phyloP scores from a whole-genome alignment of 1,140 invertebrate genomes.

The Drosophila lacteicornis region DNA sequence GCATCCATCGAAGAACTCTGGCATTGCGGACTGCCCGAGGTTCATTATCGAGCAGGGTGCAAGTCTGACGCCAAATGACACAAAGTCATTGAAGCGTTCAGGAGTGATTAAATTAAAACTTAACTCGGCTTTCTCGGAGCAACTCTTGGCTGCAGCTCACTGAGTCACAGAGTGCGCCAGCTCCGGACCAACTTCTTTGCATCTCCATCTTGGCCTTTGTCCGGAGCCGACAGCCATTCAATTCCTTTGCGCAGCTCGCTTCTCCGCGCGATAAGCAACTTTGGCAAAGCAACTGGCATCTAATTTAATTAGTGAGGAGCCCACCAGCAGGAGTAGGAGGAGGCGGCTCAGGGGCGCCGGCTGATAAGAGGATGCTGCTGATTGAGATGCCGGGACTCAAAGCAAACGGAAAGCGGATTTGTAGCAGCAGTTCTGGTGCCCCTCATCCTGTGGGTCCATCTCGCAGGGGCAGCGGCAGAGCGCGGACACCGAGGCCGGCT shows the following conservation, averaged over 20 bases:
- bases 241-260: constrained; percentile 27
- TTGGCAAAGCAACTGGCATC: constrained; percentile 61
- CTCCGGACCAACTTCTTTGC: constrained; percentile 49
- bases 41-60: constrained; percentile 36
- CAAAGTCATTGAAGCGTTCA: constrained; percentile 60
- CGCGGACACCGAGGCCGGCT: constrained; percentile 30
- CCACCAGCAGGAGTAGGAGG: not conserved
- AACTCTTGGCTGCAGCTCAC: constrained; percentile 32
- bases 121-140: constrained; percentile 38
- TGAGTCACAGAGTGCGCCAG: constrained; percentile 8
- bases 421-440: constrained; percentile 42
- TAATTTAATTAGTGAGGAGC: constrained; percentile 70
- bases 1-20: constrained; percentile 8
- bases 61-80: constrained; percentile 54
- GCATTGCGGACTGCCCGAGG: not conserved
- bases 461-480: constrained; percentile 45
- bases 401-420: constrained; percentile 67
- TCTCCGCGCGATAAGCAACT: constrained; percentile 57
- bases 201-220: constrained; percentile 47
- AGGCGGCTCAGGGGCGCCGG: not conserved
- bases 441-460: constrained; percentile 16
- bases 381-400: constrained; percentile 56
- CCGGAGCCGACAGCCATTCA: constrained; percentile 33
- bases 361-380: constrained; percentile 54
- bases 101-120: constrained; percentile 71